Conservation (phyloP, 2,888 invertebrate species). For the Pristionchus entomophagus region DNA sequence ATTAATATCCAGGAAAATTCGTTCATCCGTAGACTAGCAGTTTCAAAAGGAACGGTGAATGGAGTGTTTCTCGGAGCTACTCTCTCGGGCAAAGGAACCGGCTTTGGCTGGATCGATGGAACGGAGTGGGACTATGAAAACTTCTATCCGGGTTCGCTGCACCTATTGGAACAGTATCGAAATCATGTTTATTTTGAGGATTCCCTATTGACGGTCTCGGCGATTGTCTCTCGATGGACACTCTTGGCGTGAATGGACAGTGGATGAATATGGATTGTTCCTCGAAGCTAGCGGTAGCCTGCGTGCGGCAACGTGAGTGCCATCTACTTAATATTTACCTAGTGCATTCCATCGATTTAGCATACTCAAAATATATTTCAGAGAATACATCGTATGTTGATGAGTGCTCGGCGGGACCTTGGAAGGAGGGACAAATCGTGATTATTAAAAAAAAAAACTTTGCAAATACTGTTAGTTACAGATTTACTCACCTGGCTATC, state of each 20-base stretch:
- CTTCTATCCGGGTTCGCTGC: neutral
- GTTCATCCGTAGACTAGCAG: no score
- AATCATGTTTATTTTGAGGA: neutral
- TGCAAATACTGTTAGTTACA: neutral
- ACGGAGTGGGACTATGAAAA: neutral
- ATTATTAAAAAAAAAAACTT: no score
- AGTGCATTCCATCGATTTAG: neutral
- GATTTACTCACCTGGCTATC: neutral
- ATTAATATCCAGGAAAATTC: no score
- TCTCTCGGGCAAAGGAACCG: neutral
- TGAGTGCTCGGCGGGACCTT: neutral
- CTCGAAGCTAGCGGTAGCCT: neutral
- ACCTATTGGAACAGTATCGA: no score
- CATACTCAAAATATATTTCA: neutral
- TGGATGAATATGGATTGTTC: conserved; percentile 6
- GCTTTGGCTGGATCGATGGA: neutral
- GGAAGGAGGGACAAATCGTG: conserved; percentile 5
- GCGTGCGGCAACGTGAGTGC: neutral
- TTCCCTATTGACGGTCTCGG: neutral
- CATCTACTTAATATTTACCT: no score
- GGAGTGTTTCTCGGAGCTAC: neutral
- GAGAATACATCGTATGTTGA: neutral
- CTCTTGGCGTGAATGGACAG: neutral
- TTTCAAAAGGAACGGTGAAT: no score
- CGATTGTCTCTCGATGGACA: neutral